These are phyloP conservation scores for Brassicogethes aeneus DNA, from an alignment of 2,888 invertebrate species.

Conservation along the genomic window DNA sequence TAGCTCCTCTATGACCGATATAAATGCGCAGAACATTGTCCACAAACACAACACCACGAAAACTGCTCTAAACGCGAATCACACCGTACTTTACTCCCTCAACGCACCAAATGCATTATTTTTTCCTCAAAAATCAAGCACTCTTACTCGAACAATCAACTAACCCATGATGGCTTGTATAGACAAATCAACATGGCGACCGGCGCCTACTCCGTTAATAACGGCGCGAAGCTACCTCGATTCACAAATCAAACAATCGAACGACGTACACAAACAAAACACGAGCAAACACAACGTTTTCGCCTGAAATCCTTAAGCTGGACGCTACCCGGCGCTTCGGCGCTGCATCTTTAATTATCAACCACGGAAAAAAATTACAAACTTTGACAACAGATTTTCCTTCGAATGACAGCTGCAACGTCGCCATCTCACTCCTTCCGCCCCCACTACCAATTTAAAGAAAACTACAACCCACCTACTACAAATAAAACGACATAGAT, in stretches of 20 bases:
- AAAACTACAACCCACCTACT: too few species aligned
- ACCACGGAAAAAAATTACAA: conserved; percentile 34
- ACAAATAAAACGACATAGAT: too few species aligned
- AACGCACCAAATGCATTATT: conserved; percentile 24
- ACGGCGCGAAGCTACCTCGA: conserved; percentile 39
- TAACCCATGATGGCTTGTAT: conserved; percentile 44
- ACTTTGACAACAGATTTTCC: conserved; percentile 41
- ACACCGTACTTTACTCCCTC: too few species aligned
- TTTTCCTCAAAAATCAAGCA: too few species aligned
- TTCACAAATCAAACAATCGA: too few species aligned
- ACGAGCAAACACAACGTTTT: conserved; percentile 4
- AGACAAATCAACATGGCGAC: conserved; percentile 43
- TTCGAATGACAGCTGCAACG: conserved; percentile 32
- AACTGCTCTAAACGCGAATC: conserved; percentile 23
- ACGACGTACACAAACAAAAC: too few species aligned
- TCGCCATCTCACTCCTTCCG: conserved; percentile 32
- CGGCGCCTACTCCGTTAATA: conserved; percentile 39
- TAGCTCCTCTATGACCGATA: conserved; percentile 33
- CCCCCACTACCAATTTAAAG: too few species aligned
- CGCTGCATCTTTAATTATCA: neutral
- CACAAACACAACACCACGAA: conserved; percentile 32
- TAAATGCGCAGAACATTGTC: conserved; percentile 42
- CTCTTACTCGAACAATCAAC: conserved; percentile 18
- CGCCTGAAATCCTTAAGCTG: neutral
- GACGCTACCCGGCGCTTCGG: conserved; percentile 2